These are phyloP conservation scores for Hipposideros armiger DNA, from an alignment of 2,113 vertebrate species.

Conservation along the genomic window DNA sequence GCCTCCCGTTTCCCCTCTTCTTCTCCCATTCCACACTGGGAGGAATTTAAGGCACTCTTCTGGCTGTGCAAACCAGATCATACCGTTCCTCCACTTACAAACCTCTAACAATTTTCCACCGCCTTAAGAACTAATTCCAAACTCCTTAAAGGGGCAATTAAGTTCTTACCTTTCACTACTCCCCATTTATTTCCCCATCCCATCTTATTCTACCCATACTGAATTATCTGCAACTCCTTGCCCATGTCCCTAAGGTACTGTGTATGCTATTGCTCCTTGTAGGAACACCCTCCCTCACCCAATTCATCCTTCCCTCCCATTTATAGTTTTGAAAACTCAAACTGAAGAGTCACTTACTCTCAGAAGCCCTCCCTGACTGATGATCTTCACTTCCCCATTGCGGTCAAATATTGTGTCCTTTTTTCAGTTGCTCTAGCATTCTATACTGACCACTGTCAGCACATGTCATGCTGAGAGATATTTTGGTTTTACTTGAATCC, in stretches of 20 bases:
- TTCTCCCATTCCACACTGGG: neutral
- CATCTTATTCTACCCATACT: neutral
- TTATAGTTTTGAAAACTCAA: neutral
- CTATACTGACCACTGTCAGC: neutral
- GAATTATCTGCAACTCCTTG: neutral
- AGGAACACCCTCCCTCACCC: neutral
- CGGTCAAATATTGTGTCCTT: neutral
- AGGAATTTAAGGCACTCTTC: neutral
- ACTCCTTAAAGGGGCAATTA: neutral
- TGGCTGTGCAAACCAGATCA: neutral
- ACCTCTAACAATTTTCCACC: neutral
- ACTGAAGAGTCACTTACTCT: neutral
- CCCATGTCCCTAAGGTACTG: neutral
- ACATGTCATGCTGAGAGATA: neutral
- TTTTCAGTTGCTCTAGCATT: neutral
- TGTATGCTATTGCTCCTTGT: neutral
- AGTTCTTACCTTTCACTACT: neutral
- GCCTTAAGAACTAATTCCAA: neutral
- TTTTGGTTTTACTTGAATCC: neutral
- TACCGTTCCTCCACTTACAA: neutral
- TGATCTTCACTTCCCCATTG: neutral
- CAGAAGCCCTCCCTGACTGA: neutral
- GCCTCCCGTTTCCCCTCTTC: fast-evolving
- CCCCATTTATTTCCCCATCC: neutral
- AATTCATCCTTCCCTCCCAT: neutral